Conservation (phyloP, 2,888 invertebrate species). For the Pandemis cinnamomeana region DNA sequence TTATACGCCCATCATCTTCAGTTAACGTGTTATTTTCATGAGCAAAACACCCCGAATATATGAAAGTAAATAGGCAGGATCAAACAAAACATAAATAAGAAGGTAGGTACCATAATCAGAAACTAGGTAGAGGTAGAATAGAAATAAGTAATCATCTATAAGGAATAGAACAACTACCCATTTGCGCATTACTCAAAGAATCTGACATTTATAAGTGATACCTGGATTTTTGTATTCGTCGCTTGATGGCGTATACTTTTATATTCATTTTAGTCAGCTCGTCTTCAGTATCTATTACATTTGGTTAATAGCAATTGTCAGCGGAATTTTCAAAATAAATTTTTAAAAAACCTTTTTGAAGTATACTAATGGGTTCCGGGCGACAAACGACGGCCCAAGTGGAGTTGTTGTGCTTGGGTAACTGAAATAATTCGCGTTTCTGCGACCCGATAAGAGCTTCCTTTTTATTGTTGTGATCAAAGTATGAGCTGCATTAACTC, state of each 20-base stretch:
- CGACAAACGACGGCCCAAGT: conserved; percentile 17
- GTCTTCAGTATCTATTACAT: neutral
- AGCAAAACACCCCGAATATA: neutral
- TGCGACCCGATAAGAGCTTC: neutral
- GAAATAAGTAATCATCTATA: neutral
- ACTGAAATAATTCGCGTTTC: conserved; percentile 33
- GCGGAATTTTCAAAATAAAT: conserved; percentile 15
- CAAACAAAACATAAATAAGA: neutral
- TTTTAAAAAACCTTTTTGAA: conserved; percentile 22
- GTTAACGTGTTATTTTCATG: neutral
- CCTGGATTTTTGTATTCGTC: neutral
- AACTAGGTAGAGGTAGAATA: neutral
- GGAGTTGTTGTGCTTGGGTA: conserved; percentile 23
- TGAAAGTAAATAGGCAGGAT: neutral
- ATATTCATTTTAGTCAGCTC: no score
- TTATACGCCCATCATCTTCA: neutral
- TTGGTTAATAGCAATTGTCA: neutral
- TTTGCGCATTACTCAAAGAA: neutral
- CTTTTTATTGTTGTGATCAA: neutral
- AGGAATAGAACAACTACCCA: neutral
- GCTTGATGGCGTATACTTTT: no score
- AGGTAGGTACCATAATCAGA: neutral
- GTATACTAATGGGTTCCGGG: conserved; percentile 25
- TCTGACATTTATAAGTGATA: neutral
- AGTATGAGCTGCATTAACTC: neutral